These are phyloP conservation scores for Acholoe squamosa DNA, from an alignment of 2,888 invertebrate genomes.

Conservation along the genomic window DNA sequence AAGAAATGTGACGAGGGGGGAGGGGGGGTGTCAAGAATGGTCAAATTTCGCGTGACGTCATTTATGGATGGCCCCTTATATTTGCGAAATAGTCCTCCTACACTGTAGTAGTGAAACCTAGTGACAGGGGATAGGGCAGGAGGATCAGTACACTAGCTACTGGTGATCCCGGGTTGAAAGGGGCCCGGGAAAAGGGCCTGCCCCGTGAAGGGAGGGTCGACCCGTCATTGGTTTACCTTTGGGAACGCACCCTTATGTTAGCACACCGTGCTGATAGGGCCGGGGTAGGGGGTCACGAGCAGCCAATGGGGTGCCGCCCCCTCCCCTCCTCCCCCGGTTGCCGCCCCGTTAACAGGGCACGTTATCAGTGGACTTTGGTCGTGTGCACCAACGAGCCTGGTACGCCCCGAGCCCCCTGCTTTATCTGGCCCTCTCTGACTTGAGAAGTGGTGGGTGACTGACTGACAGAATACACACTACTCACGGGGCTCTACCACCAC, in stretches of 20 bases:
- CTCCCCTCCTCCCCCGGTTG: too few relatives aligned
- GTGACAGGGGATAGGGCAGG: too few relatives aligned
- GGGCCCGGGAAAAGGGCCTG: background rate
- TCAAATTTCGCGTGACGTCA: too few relatives aligned
- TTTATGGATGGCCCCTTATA: too few relatives aligned
- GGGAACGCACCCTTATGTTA: slow-evolving; percentile 46
- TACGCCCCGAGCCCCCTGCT: background rate
- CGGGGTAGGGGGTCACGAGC: background rate
- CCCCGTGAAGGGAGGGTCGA: too few relatives aligned
- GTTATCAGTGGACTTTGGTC: slow-evolving; percentile 31
- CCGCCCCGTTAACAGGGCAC: slow-evolving; percentile 14
- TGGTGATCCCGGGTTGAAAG: too few relatives aligned
- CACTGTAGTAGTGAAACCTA: too few relatives aligned
- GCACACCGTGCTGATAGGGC: slow-evolving; percentile 1
- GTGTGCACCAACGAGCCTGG: background rate
- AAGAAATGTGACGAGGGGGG: too few relatives aligned
- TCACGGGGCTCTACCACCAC: too few relatives aligned
- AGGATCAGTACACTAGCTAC: too few relatives aligned
- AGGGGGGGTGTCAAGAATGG: too few relatives aligned
- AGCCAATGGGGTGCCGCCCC: slow-evolving; percentile 36
- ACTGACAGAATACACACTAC: background rate
- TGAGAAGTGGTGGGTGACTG: background rate
- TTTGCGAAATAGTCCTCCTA: too few relatives aligned
- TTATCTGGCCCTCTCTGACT: background rate
- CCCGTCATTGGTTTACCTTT: slow-evolving; percentile 20